phyloP scores from a whole-genome alignment of 2,797 vertebrate genomes.

The Octomys mimax region DNA sequence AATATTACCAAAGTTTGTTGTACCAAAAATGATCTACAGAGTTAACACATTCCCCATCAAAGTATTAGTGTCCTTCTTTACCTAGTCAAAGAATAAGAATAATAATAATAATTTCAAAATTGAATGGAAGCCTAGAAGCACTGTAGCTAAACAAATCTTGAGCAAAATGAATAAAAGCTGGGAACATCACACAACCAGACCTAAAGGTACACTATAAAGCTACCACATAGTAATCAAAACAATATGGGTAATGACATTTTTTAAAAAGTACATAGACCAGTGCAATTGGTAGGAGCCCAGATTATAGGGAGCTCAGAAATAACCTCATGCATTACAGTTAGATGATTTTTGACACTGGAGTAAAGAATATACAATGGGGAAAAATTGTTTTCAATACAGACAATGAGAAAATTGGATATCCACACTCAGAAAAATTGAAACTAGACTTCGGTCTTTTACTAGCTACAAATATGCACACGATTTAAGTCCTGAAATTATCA shows the following conservation, averaged over 20 bases:
- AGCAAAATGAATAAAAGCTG: not conserved
- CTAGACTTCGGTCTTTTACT: not conserved
- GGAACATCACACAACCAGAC: not conserved
- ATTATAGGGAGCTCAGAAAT: not conserved
- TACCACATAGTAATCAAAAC: not conserved
- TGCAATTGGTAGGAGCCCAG: not conserved
- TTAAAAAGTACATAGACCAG: not conserved
- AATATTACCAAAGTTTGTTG: not conserved
- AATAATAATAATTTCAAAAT: not conserved
- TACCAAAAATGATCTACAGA: not conserved
- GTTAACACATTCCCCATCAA: not conserved
- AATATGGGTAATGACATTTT: not conserved
- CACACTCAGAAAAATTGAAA: not conserved
- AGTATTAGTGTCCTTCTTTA: not conserved
- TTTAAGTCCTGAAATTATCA: not conserved
- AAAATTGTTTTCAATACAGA: not conserved
- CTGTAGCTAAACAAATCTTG: not conserved
- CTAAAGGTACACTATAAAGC: not conserved
- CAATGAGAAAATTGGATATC: not conserved
- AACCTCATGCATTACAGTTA: not conserved
- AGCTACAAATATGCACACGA: not conserved
- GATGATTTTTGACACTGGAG: not conserved
- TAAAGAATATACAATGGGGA: not conserved
- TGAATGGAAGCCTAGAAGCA: not conserved
- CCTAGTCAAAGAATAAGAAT: not conserved